Percentiles rank a stretch among this genome's conserved stretches.
phyloP scores from a whole-genome alignment of 2,888 invertebrate species.

The Plebejus melissa region DNA sequence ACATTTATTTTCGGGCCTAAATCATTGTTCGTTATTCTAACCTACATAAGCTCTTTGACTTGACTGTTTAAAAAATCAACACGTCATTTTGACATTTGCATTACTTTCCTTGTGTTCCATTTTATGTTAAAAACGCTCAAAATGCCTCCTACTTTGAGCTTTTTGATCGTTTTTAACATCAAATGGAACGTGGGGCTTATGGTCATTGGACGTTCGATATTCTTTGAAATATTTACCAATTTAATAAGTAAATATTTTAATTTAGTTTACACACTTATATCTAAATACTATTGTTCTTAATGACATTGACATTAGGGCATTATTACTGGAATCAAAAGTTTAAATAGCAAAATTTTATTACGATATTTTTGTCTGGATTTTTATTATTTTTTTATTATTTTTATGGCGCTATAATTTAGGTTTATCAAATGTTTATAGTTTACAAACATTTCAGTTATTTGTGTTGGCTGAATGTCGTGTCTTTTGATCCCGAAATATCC shows the following conservation, averaged over 20 bases:
- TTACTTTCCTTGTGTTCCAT: neutral
- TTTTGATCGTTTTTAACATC: too few species aligned
- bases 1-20: conserved; percentile 26
- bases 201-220: too few species aligned
- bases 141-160: too few species aligned
- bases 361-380: neutral
- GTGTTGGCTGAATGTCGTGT: neutral
- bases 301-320: too few species aligned
- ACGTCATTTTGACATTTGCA: conserved; percentile 11
- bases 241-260: too few species aligned
- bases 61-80: neutral
- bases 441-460: conserved; percentile 10
- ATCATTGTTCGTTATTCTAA: conserved; percentile 25
- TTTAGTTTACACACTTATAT: too few species aligned
- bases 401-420: neutral
- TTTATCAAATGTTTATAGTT: neutral
- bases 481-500: conserved; percentile 1
- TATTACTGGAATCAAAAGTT: too few species aligned
- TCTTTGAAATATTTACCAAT: too few species aligned
- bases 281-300: too few species aligned
- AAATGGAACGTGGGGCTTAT: too few species aligned
- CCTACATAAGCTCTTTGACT: neutral
- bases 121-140: too few species aligned
- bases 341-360: too few species aligned
- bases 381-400: neutral